phyloP scores from a whole-genome alignment of 1,140 invertebrate genomes.

The roundworm (Caenorhabditis elegans) region DNA sequence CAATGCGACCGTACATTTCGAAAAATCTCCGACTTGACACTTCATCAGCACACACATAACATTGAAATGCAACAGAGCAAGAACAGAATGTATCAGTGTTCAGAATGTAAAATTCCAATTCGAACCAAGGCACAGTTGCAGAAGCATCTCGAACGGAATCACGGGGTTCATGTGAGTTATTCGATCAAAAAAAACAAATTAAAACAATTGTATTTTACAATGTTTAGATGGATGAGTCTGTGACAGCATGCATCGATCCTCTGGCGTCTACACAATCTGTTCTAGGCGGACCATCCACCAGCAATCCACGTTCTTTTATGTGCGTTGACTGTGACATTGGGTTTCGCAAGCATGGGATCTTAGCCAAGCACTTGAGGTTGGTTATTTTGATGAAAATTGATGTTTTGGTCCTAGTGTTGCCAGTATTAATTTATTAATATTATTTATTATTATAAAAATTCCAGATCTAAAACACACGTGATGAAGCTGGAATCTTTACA shows the following conservation, averaged over 20 bases:
- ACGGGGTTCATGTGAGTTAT: conserved; percentile 9
- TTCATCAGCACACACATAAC: conserved; percentile 61
- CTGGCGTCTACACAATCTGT: conserved; percentile 33
- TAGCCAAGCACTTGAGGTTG: conserved; percentile 85
- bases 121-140: conserved; percentile 49
- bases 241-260: conserved; percentile 16
- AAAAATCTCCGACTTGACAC: conserved; percentile 56
- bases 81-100: conserved; percentile 47
- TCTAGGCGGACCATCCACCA: conserved; percentile 11
- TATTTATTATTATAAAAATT: too few species aligned
- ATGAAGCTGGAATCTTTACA: conserved; percentile 88
- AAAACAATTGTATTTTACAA: too few species aligned
- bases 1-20: conserved; percentile 60
- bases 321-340: conserved; percentile 92
- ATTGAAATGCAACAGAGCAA: conserved; percentile 56
- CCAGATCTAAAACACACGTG: conserved; percentile 86
- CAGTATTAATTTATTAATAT: too few species aligned
- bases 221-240: conserved; percentile 36
- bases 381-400: neutral
- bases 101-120: conserved; percentile 48
- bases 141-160: conserved; percentile 53
- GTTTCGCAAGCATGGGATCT: conserved; percentile 90
- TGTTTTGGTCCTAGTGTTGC: too few species aligned
- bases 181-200: too few species aligned
- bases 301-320: conserved; percentile 47